Evolutionary conservation across 2,888 invertebrate genomes (phyloP), one percentile per base, ranked within the genome.

Genomic region (Apamea crenata): DNA sequence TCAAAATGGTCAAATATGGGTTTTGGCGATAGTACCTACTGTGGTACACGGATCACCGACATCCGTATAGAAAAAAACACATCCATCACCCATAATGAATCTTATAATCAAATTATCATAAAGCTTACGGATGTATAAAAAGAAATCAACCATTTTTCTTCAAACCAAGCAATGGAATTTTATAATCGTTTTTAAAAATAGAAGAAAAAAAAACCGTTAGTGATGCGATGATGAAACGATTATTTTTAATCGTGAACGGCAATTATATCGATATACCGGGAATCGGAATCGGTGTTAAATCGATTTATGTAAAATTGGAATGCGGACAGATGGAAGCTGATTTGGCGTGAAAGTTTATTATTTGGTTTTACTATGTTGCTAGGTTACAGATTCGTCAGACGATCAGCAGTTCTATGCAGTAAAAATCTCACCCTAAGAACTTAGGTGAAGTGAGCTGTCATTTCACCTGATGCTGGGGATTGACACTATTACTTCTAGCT

Each of bases 181-280:
- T 74, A 79, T 87, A 88, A 88, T 82, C 78, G 83, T 74, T 84
- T 71, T 69, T 67, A 40, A 70, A 78, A 80, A 82, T 68, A 47
- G 56, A 69, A 59, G 67, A 65, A 67, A 44, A 47, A 56, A 75
- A 40, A n/a, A 78, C 88, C 85, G 89, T 87, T 88, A 89, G 78
- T 79, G 78, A 69, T 78, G 69, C 67, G 67, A 71, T 74, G 78
- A 78, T 80, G 65, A 56, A 86, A 80, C 85, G 80, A 85, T 88
- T 89, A 89, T 70, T 84, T 80, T 87, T 81, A 89, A 89, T 85
- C 81, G 78, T 81, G 80, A 80, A 82, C 76, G 74, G 77, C 87
- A 88, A 89, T 89, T 88, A 89, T 83, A 85, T 76, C 77, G 83
- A 81, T 86, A 86, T 86, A 87, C 87, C 79, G 66, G 82, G 87